Evolutionary conservation across 1,140 invertebrate genomes (phyloP).

Genomic region (Nasonia longicornis): DNA sequence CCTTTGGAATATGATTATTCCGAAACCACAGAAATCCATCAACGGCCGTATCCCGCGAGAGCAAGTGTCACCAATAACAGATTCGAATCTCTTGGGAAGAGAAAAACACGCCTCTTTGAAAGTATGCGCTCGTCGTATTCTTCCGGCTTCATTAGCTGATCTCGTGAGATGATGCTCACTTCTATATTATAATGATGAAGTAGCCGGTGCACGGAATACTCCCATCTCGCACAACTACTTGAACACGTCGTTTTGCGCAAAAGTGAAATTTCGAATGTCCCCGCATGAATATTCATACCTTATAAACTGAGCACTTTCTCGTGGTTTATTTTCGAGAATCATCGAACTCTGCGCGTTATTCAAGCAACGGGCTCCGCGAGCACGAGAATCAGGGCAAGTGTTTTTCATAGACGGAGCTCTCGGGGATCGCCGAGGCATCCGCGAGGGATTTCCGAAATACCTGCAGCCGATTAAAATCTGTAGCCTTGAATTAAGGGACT

Average conservation of each 20-base stretch:
- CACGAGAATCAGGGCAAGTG: neutral
- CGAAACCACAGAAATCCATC: neutral
- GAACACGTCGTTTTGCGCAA: neutral
- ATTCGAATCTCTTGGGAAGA: neutral
- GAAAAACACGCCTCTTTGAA: neutral
- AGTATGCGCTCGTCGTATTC: neutral
- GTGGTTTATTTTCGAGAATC: neutral
- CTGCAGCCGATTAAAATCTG: slow-evolving; percentile 23
- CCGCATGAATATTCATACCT: neutral
- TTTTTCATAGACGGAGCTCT: neutral
- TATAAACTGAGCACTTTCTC: neutral
- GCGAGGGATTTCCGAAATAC: slow-evolving; percentile 26
- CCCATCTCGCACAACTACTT: neutral
- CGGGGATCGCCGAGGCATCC: neutral
- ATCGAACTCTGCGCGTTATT: neutral
- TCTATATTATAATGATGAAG: neutral
- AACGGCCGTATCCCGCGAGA: neutral
- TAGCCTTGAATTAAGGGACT: slow-evolving; percentile 35
- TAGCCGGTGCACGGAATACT: neutral
- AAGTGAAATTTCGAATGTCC: slow-evolving; percentile 2
- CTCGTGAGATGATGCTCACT: neutral
- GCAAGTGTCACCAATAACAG: neutral
- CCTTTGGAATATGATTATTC: neutral
- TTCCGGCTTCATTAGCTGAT: neutral
- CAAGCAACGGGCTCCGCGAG: neutral